phyloP scores from a whole-genome alignment of 2,888 invertebrate species.

The Mythimna loreyi region DNA sequence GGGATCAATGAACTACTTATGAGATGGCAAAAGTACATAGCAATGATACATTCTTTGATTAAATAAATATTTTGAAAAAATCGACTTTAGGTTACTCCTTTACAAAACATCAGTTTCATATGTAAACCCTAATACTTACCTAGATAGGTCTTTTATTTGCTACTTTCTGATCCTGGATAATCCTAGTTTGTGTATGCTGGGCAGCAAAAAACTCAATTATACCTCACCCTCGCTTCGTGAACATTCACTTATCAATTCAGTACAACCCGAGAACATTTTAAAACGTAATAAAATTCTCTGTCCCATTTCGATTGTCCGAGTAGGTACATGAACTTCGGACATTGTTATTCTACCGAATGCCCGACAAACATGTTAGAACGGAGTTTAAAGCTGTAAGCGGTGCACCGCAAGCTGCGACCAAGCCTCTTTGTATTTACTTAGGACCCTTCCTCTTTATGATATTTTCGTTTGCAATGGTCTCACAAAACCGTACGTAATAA shows the following conservation, averaged over 20 bases:
- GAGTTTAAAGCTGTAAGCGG: slow-evolving; percentile 46
- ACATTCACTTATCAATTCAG: neutral
- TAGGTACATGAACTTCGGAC: slow-evolving; percentile 16
- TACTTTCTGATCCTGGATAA: neutral
- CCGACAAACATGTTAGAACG: slow-evolving; percentile 42
- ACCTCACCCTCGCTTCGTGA: neutral
- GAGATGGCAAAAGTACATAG: too few relatives aligned
- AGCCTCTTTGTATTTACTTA: slow-evolving; percentile 54
- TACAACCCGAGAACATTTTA: neutral
- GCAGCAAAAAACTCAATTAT: neutral
- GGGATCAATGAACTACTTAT: too few relatives aligned
- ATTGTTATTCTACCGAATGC: slow-evolving; percentile 40
- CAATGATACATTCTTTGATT: too few relatives aligned
- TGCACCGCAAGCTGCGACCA: slow-evolving; percentile 47
- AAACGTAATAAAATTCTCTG: slow-evolving; percentile 6
- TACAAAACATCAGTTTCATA: too few relatives aligned
- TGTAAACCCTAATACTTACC: too few relatives aligned
- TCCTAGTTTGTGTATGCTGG: neutral
- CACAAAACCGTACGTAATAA: slow-evolving; percentile 33
- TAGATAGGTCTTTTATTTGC: neutral
- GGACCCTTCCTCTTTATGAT: slow-evolving; percentile 54
- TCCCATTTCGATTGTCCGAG: slow-evolving; percentile 20
- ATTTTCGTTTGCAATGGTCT: slow-evolving; percentile 49
- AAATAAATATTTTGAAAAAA: too few relatives aligned
- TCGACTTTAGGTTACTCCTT: too few relatives aligned